A percentile compares a stretch with the other conserved stretches of the same genome.
phyloP scores from a whole-genome alignment of 1,140 invertebrate species.

The Cataglyphis hispanica region DNA sequence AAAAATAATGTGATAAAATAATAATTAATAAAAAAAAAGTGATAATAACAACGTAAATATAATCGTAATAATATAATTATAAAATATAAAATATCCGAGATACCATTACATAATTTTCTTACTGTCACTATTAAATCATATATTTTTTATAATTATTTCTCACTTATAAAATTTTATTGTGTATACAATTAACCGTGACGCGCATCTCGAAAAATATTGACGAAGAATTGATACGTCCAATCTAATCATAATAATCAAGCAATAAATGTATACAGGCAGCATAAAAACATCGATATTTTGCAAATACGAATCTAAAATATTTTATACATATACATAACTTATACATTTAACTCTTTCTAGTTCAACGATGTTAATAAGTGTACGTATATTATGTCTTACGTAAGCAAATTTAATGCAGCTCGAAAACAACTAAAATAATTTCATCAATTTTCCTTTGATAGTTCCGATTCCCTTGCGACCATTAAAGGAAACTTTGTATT shows the following conservation, averaged over 20 bases:
- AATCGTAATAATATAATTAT: neutral
- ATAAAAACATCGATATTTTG: neutral
- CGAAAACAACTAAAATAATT: neutral
- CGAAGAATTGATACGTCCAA: neutral
- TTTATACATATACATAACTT: too few relatives aligned
- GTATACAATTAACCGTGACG: neutral
- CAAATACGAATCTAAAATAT: neutral
- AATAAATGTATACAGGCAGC: neutral
- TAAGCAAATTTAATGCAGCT: slow-evolving; percentile 21
- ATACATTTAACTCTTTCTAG: neutral
- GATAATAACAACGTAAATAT: neutral
- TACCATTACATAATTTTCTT: too few relatives aligned
- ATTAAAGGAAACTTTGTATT: neutral
- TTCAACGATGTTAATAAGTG: neutral
- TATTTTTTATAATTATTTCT: too few relatives aligned
- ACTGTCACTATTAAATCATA: too few relatives aligned
- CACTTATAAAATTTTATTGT: too few relatives aligned
- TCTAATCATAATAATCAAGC: neutral
- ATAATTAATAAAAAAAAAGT: neutral
- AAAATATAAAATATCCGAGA: too few relatives aligned
- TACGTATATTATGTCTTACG: slow-evolving; percentile 7
- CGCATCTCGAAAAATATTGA: neutral
- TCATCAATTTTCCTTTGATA: slow-evolving; percentile 18
- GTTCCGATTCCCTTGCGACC: neutral
- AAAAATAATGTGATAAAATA: neutral